phyloP scores from a whole-genome alignment of 2,113 vertebrate species.

The Erpornis zantholeuca region DNA sequence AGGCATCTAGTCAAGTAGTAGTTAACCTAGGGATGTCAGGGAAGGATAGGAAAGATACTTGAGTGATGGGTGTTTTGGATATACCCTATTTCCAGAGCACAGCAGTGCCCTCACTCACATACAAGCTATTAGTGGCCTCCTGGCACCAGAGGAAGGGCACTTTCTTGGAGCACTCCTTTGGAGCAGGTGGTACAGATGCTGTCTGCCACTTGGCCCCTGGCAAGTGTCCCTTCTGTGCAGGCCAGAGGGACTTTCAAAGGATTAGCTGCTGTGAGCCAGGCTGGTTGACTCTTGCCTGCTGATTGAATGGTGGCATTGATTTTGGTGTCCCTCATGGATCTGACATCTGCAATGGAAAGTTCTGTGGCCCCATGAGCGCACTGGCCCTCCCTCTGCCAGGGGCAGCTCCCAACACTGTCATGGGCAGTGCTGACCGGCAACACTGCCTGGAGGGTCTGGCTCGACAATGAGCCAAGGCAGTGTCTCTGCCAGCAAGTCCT shows the following conservation, averaged over 20 bases:
- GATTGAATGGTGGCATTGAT: background rate
- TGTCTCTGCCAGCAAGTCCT: background rate
- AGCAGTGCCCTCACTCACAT: background rate
- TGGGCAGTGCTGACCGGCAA: background rate
- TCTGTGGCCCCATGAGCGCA: background rate
- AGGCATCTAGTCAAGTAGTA: background rate
- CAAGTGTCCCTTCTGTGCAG: background rate
- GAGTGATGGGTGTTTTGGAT: background rate
- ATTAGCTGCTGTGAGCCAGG: background rate
- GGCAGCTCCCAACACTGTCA: accelerated
- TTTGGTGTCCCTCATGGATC: background rate
- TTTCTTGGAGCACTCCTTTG: background rate
- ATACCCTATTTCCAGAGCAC: background rate
- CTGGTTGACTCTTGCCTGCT: background rate
- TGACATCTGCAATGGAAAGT: background rate
- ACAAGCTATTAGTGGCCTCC: background rate
- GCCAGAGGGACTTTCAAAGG: background rate
- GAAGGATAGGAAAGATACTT: background rate
- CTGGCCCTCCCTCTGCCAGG: background rate
- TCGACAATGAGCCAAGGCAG: background rate
- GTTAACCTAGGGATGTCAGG: background rate
- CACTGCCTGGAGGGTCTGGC: background rate
- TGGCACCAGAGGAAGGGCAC: background rate
- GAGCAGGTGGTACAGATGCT: background rate
- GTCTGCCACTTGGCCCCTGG: background rate